These are phyloP conservation scores for honey bee (Apis mellifera) DNA, from an alignment of 1,140 invertebrate genomes.

Conservation along the genomic window Amel_HAv3.1 CM009934.2:8003501-8004000, in stretches of 20 bases:
- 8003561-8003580: background rate
- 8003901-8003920: background rate
- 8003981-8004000: background rate
- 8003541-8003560: background rate
- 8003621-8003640: no score
- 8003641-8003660: constrained; percentile 9
- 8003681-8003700: constrained; percentile 1
- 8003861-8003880: background rate
- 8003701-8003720: background rate
- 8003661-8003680: background rate
- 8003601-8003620: background rate
- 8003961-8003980: background rate
- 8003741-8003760: background rate
- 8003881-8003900: background rate
- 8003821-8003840: background rate
- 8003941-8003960: background rate
- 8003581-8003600: constrained; percentile 6
- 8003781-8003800: no score
- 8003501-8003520: background rate
- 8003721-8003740: background rate
- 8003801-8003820: no score
- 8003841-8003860: background rate
- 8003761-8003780: no score
- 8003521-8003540: background rate
- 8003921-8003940: no score